Evolutionary conservation across 1,140 invertebrate species (phyloP), one percentile per base, ranked within the genome.

Genomic region (Ooceraea biroi): DNA sequence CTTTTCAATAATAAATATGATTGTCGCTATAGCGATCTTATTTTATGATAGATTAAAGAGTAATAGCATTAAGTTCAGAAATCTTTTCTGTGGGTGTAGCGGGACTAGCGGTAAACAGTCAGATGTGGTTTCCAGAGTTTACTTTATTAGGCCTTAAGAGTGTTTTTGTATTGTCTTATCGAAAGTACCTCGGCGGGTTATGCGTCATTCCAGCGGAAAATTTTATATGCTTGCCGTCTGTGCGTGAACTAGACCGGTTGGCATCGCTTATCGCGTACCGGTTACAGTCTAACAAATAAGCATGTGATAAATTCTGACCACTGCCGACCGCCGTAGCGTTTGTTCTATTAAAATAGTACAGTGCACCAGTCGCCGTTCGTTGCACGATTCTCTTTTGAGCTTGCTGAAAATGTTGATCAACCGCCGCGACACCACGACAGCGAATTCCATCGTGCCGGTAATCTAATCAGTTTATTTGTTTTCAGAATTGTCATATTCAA

Each of bases 161-260:
- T 0, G 22, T 76, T 61, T 4, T 48, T 63, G 30, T 61, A 36
- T 36, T 36, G 36, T 50, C 22, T 61, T 52, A 27, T 57, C 12
- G 10, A 65, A 76, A n/a, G 3, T 46, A 50, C 11, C 36, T 60
- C 25, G 8, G 0, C 0, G 7, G 36, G 36, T 17, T 14, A 46
- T 66, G 25, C 44, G 69, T 71, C 65, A 77, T 83, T 22, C 0
- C 60, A 86, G 52, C 76, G 85, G 85, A 87, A 87, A 87, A 66
- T 86, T 78, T 78, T 76, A 74, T n/a, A 1, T 44, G 36, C 19
- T 72, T 17, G 4, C 4, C n/a, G 17, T 44, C 14, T 25, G 50
- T 50, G 10, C 22, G 61, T n/a, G 7, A 11, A 36, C 44, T 50
- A 12, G 44, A 52, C 60, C 63, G n/a, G 22, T 57, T 69, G 68